Base-by-base conservation (phyloP, 1,140 invertebrate species). In the Gryllus bimaculatus region DNA sequence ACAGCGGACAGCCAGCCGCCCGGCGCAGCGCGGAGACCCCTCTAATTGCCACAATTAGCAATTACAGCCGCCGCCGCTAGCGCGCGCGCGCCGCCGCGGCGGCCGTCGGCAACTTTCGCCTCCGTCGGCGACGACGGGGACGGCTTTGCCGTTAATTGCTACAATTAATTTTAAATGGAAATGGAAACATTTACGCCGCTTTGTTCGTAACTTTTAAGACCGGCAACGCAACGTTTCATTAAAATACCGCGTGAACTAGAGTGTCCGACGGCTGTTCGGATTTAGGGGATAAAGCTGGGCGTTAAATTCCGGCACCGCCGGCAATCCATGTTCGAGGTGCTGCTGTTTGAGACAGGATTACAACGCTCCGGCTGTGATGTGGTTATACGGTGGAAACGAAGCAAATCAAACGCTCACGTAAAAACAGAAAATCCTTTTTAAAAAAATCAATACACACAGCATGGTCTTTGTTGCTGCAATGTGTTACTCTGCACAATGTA, bases 31-130 rank as follows among this genome's bases (percentile, higher is more conserved):
- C 26, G 26, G 18, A 66, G 54, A 7, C 18, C 49, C 54, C 18
- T 66, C 54, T 66, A 66, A 66, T 66, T 66, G 54, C 54, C 54
- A 66, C 54, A 66, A 66, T 66, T 66, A 66, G 54, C 54, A 66
- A 66, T 66, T 66, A 66, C 10, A 66, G 54, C 54, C 10, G 18
- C 18, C 18, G 18, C 10, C 54, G 54, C 54, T 7, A 18, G 18
- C 54, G 18, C 54, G 54, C 54, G 54, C 54, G 54, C 54, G 2
- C 54, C 54, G 54, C 54, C 18, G 26, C 18, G 54, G 54, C 54
- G 54, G 54, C 10, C 54, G 54, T 7, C 54, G 54, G 10, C 18
- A 66, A 66, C 54, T 66, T 18, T 66, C 54, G 10, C 54, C 54
- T 18, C 18, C 18, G 10, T 66, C 10, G 54, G 7, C 54, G 26